Evolutionary conservation across 64 coral and sea anemone genomes (phyloP).

Genomic region (Pachyseris speciosa): DNA sequence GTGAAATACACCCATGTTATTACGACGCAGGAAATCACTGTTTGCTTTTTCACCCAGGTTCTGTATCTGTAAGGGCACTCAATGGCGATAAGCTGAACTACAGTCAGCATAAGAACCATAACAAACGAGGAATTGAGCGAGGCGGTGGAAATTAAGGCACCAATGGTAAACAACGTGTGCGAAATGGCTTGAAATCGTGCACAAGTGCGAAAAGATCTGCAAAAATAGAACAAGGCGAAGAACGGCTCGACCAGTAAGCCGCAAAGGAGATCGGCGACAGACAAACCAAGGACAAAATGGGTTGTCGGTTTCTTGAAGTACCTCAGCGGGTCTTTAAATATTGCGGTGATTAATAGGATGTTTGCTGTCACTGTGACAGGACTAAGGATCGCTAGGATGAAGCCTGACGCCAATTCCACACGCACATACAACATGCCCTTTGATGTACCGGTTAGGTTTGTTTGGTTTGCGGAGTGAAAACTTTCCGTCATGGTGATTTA

Average conservation of each 20-base stretch:
- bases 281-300: conserved; percentile 56
- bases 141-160: conserved; percentile 60
- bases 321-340: conserved; percentile 55
- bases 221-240: conserved; percentile 39
- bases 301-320: conserved; percentile 59
- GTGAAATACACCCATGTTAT: conserved; percentile 76
- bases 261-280: conserved; percentile 42
- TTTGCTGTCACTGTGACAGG: conserved; percentile 59
- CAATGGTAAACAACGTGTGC: conserved; percentile 13
- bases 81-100: conserved; percentile 82
- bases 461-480: background rate
- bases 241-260: conserved; percentile 63
- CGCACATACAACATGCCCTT: background rate
- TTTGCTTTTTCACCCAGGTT: conserved; percentile 39
- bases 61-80: conserved; percentile 72
- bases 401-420: background rate
- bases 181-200: background rate
- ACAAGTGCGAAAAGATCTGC: background rate
- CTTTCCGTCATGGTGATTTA: background rate
- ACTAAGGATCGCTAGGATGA: conserved; percentile 1
- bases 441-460: background rate
- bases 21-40: conserved; percentile 42
- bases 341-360: conserved; percentile 7
- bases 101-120: conserved; percentile 69
- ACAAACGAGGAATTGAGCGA: conserved; percentile 77